phyloP scores from a whole-genome alignment of 30 jellyfish, hydroid and myxozoan genomes.

The Turritopsis dohrnii region DNA sequence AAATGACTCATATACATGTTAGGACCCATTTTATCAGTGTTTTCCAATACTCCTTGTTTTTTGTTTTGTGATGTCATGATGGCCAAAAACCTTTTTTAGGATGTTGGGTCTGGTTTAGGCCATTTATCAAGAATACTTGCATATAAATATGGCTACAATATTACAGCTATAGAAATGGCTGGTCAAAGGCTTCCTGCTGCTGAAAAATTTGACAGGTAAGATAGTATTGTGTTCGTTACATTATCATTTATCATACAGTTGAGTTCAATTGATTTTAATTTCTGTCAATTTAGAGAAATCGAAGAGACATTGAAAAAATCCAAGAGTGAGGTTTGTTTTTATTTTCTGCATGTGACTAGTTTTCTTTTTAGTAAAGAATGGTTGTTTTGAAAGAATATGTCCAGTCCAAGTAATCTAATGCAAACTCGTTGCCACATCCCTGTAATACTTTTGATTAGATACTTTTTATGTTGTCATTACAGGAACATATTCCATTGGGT shows the following conservation, averaged over 20 bases:
- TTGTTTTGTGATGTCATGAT: too few relatives aligned
- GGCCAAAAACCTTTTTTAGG: constrained; percentile 30
- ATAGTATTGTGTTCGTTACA: too few relatives aligned
- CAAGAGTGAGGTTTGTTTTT: background rate
- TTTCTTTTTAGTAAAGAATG: too few relatives aligned
- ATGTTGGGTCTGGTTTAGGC: constrained; percentile 90
- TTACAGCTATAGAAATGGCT: constrained; percentile 58
- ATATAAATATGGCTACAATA: constrained; percentile 40
- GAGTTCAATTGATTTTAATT: background rate
- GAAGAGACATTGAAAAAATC: constrained; percentile 24
- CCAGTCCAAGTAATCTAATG: too few relatives aligned
- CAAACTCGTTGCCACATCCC: too few relatives aligned
- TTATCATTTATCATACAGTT: background rate
- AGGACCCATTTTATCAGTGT: too few relatives aligned
- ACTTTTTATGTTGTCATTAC: background rate
- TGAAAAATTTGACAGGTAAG: constrained; percentile 67
- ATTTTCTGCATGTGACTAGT: background rate
- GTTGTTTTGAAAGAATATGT: too few relatives aligned
- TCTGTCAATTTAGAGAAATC: constrained; percentile 21
- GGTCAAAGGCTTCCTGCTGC: constrained; percentile 63
- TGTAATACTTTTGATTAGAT: too few relatives aligned
- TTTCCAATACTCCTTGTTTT: too few relatives aligned
- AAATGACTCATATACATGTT: too few relatives aligned
- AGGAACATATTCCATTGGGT: background rate
- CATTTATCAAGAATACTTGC: constrained; percentile 70